Conservation (phyloP, 2,888 invertebrate species). For the Brenthis daphne region DNA sequence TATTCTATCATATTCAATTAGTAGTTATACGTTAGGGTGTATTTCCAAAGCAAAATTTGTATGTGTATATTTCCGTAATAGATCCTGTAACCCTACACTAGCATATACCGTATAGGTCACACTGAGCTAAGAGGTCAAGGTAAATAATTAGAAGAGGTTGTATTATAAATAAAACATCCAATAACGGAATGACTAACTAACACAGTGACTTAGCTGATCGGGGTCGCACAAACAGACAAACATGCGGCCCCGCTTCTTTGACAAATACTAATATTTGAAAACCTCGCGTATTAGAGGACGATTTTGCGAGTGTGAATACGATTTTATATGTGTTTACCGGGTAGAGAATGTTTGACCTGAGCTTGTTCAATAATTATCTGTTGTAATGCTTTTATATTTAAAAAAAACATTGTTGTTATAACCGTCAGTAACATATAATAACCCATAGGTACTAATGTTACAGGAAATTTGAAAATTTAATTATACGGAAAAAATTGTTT, state of each 20-base stretch:
- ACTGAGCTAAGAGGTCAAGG: not conserved
- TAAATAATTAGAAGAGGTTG: conserved; percentile 12
- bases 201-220: conserved; percentile 51
- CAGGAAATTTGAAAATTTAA: too few relatives aligned
- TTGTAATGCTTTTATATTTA: conserved; percentile 1
- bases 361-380: conserved; percentile 17
- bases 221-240: conserved; percentile 51
- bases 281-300: conserved; percentile 64
- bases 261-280: conserved; percentile 80
- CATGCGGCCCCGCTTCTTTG: conserved; percentile 71
- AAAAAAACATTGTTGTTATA: not conserved
- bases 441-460: not conserved
- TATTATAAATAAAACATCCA: conserved; percentile 13
- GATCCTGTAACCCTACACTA: not conserved
- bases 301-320: conserved; percentile 47
- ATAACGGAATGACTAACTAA: conserved; percentile 37
- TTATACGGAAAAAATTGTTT: too few relatives aligned
- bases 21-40: too few relatives aligned
- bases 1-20: too few relatives aligned
- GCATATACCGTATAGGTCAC: not conserved
- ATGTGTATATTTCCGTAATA: too few relatives aligned
- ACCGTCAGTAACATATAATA: not conserved
- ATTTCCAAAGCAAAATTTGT: too few relatives aligned
- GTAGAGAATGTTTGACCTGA: conserved; percentile 17
- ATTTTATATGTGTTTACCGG: conserved; percentile 33